Base-by-base conservation (phyloP, 2,888 invertebrate genomes). In the Pseudeuparius sepicola region DNA sequence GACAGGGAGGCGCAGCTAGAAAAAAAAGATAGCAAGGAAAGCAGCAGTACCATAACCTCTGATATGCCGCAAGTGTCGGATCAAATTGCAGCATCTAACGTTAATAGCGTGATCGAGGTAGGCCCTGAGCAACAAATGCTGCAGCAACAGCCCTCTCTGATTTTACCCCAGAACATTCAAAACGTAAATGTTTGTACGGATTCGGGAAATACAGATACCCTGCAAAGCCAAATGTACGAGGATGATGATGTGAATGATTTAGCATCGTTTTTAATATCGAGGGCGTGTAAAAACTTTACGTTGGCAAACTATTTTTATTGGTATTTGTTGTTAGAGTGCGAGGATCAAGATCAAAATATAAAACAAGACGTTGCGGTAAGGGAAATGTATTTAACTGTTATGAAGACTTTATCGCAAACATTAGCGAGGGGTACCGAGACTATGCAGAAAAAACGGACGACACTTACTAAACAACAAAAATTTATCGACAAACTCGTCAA, bases 251-350 rank as follows among this genome's bases (percentile, higher is more conserved):
- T 61, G 0, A 65, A 67, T 13, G 87, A 90, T 65, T 69, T 97
- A 30, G 85, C 92, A 0, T 80, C 86, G 31, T 96, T 96, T 67
- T 72, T 97, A 9, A 90, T 97, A 45, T 72, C 75, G 31, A 73
- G 94, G 35, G 92, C 96, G 1, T 85, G 88, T 60, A 75, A 76
- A 53, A 93, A 96, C 70, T 75, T 83, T 31, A 81, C 77, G 10
- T 66, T 98, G 27, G 93, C 93, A 29, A 97, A 96, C 68, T 97
- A 96, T 62, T 80, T 99, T 49, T 97, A 89, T 66, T 98, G 98
- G 98, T 92, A 90, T 66, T 67, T 93, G 45, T 73, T 84, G 39
- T 87, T 94, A 41, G 97, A 97, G 65, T 89, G 92, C 59, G 93
- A 93, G 62, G 89, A 90, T 61, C 80, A 82, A 45, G 82, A 82